Evolutionary conservation across 1,140 invertebrate genomes (phyloP).

Genomic region (Micrasema minimum): DNA sequence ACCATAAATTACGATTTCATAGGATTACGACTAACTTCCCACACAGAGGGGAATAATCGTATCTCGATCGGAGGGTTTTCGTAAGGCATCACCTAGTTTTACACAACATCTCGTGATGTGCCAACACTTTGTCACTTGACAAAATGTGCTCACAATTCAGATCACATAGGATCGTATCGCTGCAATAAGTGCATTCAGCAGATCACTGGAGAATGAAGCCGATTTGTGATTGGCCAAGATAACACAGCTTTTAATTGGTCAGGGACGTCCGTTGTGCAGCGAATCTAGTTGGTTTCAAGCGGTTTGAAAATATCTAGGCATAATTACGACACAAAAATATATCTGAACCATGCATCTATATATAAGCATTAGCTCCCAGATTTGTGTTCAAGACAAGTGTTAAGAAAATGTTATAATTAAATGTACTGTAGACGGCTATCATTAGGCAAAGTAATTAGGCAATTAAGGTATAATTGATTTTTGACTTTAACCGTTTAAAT

Average conservation of each 20-base stretch:
- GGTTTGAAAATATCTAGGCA: too few relatives aligned
- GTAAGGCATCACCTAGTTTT: slow-evolving; percentile 19
- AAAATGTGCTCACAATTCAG: slow-evolving; percentile 7
- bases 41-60: slow-evolving; percentile 10
- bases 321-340: slow-evolving; percentile 1
- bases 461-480: background rate
- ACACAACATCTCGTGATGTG: slow-evolving; percentile 9
- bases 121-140: slow-evolving; percentile 20
- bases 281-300: background rate
- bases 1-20: too few relatives aligned
- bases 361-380: background rate
- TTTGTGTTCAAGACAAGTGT: background rate
- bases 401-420: slow-evolving; percentile 2
- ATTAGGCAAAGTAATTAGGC: background rate
- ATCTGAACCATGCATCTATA: background rate
- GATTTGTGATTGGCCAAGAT: slow-evolving; percentile 13
- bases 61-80: slow-evolving; percentile 1
- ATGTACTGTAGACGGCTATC: background rate
- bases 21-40: slow-evolving; percentile 1
- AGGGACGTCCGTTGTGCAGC: slow-evolving; percentile 9
- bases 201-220: background rate
- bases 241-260: slow-evolving; percentile 18
- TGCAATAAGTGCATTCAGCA: slow-evolving; percentile 12
- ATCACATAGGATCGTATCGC: slow-evolving; percentile 4
- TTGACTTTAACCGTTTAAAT: background rate